Evolutionary conservation across 2,113 vertebrate genomes (phyloP), one percentile per base, ranked within the genome.

Genomic region (Clupea harengus): DNA sequence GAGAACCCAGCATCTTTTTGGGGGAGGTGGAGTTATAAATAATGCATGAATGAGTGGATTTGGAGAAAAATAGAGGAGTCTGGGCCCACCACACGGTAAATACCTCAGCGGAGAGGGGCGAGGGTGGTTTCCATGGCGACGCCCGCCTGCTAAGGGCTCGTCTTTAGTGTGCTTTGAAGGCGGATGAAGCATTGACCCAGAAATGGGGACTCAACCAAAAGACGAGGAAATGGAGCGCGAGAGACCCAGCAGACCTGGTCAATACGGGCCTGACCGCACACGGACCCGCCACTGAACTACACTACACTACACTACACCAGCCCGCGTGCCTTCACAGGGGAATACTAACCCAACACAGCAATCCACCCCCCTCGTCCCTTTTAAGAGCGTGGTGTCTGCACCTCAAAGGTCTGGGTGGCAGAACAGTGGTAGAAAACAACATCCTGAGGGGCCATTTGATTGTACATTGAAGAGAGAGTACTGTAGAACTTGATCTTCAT

Each of bases 161-260:
- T 50, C 72, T 81, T 17, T 32, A 22, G 28, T 13, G 28, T 17
- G 32, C 32, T 17, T 52, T 83, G 83, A 84, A 84, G 60, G n/a
- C 54, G 47, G 32, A 57, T 13, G 32, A 32, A n/a, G 6, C 81
- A 17, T 32, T 82, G 85, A 86, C 78, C 82, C 39, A 39, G 81
- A 86, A 60, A 52, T 45, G 50, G 6, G 47, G 82, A 49, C 17
- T 28, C 64, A 9, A 72, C 72, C 4, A 32, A 32, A 84, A 72
- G 47, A 32, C 44, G 52, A 80, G 22, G 82, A 84, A 84, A 82
- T 84, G 32, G 82, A 81, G 45, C 78, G 60, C 67, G 87, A 86
- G 67, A 45, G 75, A 85, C 32, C 45, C 80, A 52, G 82, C 52
- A 45, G 28, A 81, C 67, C 45, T 82, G 81, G 83, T 72, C 78